Percentiles rank a stretch among this genome's conserved stretches.
Evolutionary conservation across 1,140 invertebrate genomes (phyloP).

Genomic region (Armadillidium nasatum): DNA sequence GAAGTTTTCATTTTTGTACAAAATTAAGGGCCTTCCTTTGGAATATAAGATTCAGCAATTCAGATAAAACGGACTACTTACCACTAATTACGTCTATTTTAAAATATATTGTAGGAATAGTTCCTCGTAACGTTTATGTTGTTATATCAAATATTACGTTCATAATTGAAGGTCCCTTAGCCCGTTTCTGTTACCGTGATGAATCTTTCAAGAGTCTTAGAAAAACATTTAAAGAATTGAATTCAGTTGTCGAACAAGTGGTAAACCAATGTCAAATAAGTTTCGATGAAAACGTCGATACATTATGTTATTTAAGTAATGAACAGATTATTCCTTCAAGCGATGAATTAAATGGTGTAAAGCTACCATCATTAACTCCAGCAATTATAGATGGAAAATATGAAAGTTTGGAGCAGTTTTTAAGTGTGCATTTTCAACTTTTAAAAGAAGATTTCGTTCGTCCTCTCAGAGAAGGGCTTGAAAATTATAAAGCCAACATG

Average conservation of each 20-base stretch:
- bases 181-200: too few species aligned
- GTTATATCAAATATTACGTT: neutral
- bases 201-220: too few species aligned
- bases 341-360: conserved; percentile 9
- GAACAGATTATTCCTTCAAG: conserved; percentile 16
- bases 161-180: neutral
- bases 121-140: neutral
- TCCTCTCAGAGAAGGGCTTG: conserved; percentile 35
- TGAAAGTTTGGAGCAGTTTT: conserved; percentile 62
- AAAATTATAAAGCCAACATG: conserved; percentile 34
- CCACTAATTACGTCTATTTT: neutral
- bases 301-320: neutral
- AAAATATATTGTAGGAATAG: neutral
- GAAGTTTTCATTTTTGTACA: neutral
- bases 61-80: neutral
- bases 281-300: neutral
- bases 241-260: neutral
- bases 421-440: conserved; percentile 70
- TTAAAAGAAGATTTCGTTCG: conserved; percentile 62
- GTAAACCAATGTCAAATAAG: neutral
- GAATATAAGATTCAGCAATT: neutral
- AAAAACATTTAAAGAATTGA: too few species aligned
- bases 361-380: conserved; percentile 52
- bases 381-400: conserved; percentile 62
- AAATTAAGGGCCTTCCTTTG: neutral